Evolutionary conservation across 2,797 vertebrate species (phyloP), one percentile per base, ranked within the genome.

Genomic region (Psittacula echo): DNA sequence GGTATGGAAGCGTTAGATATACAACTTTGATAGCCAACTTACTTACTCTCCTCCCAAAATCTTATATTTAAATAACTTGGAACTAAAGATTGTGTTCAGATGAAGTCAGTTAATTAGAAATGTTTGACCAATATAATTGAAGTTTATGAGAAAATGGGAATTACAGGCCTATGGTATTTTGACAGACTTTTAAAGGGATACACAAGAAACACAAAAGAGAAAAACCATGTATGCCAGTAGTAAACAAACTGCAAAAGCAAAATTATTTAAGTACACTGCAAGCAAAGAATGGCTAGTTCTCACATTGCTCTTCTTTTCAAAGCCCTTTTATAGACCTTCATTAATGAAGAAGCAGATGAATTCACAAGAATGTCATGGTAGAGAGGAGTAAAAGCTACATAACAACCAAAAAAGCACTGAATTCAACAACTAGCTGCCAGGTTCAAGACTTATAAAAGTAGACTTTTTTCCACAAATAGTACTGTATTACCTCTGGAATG

Each of bases 31-130:
- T 2, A 90, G n/a, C 13, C 42, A 64, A 34, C 42, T 68, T 32
- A 26, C 20, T 53, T 71, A n/a, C 27, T 74, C 29, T 79, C 42
- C 58, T 89, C 34, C 39, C 45, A 61, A 88, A 90, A 64, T 0
- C 0, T 76, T 67, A 22, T 34, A 94, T 0, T 76, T 67, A 29
- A 94, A 84, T 9, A 60, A 24, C 61, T 83, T 65, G 47, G 62
- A 93, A 85, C 18, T 76, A 2, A 81, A 60, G 29, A 23, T 85
- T 41, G 45, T 58, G 32, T 58, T 73, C 80, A 70, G 23, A 30
- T 34, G 27, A 90, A 54, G 65, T 72, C 66, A 67, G n/a, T 84
- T 94, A 90, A 89, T 91, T 65, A 85, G 27, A 83, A 90, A 47
- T 9, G 32, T 85, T n/a, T 67, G 60, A 75, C 73, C 74, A 85